phyloP scores from a whole-genome alignment of 2,888 invertebrate genomes.

The Leptinotarsa haldemani region DNA sequence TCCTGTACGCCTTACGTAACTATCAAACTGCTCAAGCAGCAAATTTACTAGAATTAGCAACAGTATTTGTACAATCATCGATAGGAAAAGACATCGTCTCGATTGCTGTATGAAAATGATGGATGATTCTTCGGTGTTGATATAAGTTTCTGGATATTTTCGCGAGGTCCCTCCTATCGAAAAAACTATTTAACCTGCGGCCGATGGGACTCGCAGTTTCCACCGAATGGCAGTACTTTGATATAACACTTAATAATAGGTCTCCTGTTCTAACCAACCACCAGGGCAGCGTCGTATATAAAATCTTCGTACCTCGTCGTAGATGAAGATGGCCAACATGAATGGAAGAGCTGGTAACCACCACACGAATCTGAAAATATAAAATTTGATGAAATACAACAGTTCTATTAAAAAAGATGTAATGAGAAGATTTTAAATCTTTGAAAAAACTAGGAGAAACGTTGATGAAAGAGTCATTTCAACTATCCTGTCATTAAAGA shows the following conservation, averaged over 20 bases:
- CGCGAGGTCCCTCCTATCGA: slow-evolving; percentile 63
- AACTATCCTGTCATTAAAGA: too few species aligned
- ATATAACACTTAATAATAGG: slow-evolving; percentile 84
- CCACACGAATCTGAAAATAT: slow-evolving; percentile 88
- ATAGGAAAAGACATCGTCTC: slow-evolving; percentile 62
- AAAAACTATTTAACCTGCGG: slow-evolving; percentile 54
- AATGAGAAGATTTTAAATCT: too few species aligned
- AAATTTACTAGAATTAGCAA: slow-evolving; percentile 64
- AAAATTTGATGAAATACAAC: not conserved
- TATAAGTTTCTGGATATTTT: slow-evolving; percentile 31
- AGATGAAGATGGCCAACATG: slow-evolving; percentile 98
- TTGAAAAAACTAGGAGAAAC: too few species aligned
- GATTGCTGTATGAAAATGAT: slow-evolving; percentile 39
- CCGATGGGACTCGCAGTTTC: slow-evolving; percentile 45
- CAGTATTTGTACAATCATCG: slow-evolving; percentile 64
- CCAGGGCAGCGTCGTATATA: slow-evolving; percentile 97
- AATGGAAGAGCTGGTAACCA: slow-evolving; percentile 99
- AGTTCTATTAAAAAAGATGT: too few species aligned
- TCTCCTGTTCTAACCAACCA: slow-evolving; percentile 99
- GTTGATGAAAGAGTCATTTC: too few species aligned
- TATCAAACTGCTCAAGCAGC: slow-evolving; percentile 57
- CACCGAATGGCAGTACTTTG: slow-evolving; percentile 59
- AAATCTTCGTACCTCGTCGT: slow-evolving; percentile 98
- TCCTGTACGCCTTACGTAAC: slow-evolving; percentile 44
- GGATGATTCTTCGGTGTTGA: slow-evolving; percentile 39